These are phyloP conservation scores for Macroglossus sobrinus DNA, from an alignment of 2,113 vertebrate genomes.

Conservation along the genomic window DNA sequence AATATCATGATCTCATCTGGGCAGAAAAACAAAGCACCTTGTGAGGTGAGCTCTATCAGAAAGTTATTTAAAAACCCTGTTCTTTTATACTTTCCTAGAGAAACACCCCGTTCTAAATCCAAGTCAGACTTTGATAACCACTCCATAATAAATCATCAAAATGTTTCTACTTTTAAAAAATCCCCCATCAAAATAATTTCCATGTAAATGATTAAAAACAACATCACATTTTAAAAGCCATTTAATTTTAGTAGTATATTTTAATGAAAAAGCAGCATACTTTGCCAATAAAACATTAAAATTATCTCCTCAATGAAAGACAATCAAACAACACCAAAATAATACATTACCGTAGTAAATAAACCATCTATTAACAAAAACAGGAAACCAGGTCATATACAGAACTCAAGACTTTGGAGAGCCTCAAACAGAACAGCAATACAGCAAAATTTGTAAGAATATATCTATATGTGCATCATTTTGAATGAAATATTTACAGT, in stretches of 20 bases:
- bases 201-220: slow-evolving; percentile 59
- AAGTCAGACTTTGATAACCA: background rate
- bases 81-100: slow-evolving; percentile 12
- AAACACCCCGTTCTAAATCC: background rate
- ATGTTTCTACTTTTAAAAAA: slow-evolving; percentile 5
- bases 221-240: slow-evolving; percentile 54
- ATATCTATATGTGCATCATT: slow-evolving; percentile 95
- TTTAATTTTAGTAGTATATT: slow-evolving; percentile 65
- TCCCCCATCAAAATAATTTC: slow-evolving; percentile 37
- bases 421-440: slow-evolving; percentile 92
- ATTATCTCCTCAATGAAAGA: slow-evolving; percentile 96
- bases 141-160: slow-evolving; percentile 12
- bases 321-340: slow-evolving; percentile 95
- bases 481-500: slow-evolving; percentile 98
- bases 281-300: slow-evolving; percentile 91
- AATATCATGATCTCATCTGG: background rate
- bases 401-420: slow-evolving; percentile 88
- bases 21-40: background rate
- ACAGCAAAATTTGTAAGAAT: slow-evolving; percentile 97
- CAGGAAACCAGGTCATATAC: slow-evolving; percentile 88
- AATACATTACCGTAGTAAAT: slow-evolving; percentile 95
- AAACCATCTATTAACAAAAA: slow-evolving; percentile 89
- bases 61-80: background rate
- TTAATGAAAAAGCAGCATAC: slow-evolving; percentile 71
- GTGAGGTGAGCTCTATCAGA: background rate